A percentile compares a stretch with the other conserved stretches of the same genome.
phyloP scores from a whole-genome alignment of 1,140 invertebrate genomes.

The Ceratosolen fusciceps region DNA sequence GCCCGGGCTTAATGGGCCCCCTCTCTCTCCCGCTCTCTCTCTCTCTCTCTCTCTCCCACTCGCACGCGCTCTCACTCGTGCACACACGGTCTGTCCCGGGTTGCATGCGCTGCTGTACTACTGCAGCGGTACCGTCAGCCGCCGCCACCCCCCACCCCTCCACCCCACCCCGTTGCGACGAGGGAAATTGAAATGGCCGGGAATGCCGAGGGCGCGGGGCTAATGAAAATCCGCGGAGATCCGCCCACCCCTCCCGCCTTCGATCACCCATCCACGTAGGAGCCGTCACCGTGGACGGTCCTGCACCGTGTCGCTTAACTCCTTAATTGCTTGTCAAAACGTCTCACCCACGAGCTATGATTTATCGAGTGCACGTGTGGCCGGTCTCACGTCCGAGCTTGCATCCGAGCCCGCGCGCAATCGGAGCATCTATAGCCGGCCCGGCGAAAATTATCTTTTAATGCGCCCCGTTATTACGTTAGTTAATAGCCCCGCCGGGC shows the following conservation, averaged over 20 bases:
- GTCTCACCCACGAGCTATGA: not conserved
- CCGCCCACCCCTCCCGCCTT: not conserved
- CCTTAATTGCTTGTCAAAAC: constrained; percentile 44
- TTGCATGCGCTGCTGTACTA: too few species aligned
- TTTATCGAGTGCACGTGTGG: not conserved
- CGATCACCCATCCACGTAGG: not conserved
- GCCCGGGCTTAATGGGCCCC: too few species aligned
- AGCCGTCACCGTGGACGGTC: too few species aligned
- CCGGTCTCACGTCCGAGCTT: too few species aligned
- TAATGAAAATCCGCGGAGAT: constrained; percentile 40
- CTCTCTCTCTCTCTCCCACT: too few species aligned
- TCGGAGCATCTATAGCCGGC: not conserved
- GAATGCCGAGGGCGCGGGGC: constrained; percentile 12
- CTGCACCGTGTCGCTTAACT: constrained; percentile 16
- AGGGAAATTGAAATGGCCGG: constrained; percentile 44
- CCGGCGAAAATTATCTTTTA: not conserved
- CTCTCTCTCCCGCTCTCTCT: too few species aligned
- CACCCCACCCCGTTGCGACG: too few species aligned
- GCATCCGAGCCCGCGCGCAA: too few species aligned
- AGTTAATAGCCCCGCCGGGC: not conserved
- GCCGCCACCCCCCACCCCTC: too few species aligned
- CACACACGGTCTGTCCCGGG: too few species aligned
- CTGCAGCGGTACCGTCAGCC: too few species aligned
- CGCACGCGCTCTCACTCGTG: too few species aligned
- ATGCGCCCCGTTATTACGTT: not conserved